Base-by-base conservation (phyloP, 2,797 vertebrate genomes). In the Syngnathus rostellatus region DNA sequence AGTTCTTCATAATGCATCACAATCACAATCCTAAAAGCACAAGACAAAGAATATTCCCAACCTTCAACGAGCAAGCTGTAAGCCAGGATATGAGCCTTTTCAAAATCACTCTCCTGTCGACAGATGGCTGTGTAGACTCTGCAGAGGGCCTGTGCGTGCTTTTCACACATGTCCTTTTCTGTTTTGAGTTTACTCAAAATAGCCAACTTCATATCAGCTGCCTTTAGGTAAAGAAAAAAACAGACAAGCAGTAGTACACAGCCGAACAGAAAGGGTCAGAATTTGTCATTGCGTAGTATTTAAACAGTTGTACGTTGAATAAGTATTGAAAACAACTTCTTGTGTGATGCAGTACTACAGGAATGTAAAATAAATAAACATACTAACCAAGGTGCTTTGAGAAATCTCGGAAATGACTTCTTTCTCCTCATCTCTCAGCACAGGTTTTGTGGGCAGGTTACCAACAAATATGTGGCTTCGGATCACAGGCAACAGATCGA, bases 31-130 rank as follows among this genome's bases (percentile, higher is more conserved):
- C 58, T 38, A 17, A 60, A 60, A 9, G 17, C 12, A 59, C 16
- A 59, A 39, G 17, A 59, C 10, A 3, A 5, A 12, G 41, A 39
- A 60, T 8, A 40, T 1, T 8, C 38, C 73, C 72, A 69, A 98
- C 97, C 94, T 93, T 98, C 94, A 77, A 89, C 91, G 10, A 99
- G 92, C 5, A 98, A 80, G 72, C 87, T 93, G 69, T 94, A 97
- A 67, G 93, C 95, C 65, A 99, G 87, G 19, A 95, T 72, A 12
- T 90, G 94, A 5, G 92, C 94, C 77, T 91, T 92, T 74, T 95
- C 93, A 83, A 92, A 71, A 75, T 95, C 92, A 64, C 89, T 86
- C 10, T 86, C 78, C 63, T 95, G 94, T 54, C 93, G 93, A 76
- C 97, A 99, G 69, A 97, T 71, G 6, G 92, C 95, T 8, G 86